Base-by-base conservation (phyloP, 2,113 vertebrate species). In the Chaetops frenatus region DNA sequence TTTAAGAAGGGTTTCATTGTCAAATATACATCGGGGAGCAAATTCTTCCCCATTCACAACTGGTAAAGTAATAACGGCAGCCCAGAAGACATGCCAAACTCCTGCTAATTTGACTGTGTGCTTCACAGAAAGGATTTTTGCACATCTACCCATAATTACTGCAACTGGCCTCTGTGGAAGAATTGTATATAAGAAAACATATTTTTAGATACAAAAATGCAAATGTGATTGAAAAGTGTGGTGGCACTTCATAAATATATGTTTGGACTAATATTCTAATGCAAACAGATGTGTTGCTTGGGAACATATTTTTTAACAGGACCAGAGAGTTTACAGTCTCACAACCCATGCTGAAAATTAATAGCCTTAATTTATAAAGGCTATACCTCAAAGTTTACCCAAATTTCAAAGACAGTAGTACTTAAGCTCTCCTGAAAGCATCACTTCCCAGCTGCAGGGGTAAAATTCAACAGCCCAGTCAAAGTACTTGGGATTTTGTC, bases 1-100 rank as follows among this genome's bases (percentile, higher is more conserved):
- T 96, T 90, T 92, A 50, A 96, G 92, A 95, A 96, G 54, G 89
- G 70, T 86, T 83, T 84, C 88, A 92, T 90, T 96, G 88, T 97
- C 92, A 90, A 95, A 94, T 81, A 90, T 71, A 95, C 80, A 96
- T 96, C 35, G 1, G 94, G 72, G 81, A 95, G 60, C 71, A 95
- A 97, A 97, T 95, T 96, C 93, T 97, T 97, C 89, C 83, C 35
- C 86, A 69, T 84, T 82, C 94, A 71, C 3, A 5, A 87, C 92
- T 91, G 86, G 86, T 86, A 90, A 70, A 91, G 69, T 51, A 91
- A 87, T 88, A 92, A 94, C 2, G 0, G 76, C 92, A 96, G 84
- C 76, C 51, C 80, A 74, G 48, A 62, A 69, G 48, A 24, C 65
- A 67, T 61, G 65, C 79, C 89, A 96, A 81, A 84, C 88, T 95